phyloP scores from a whole-genome alignment of 2,113 vertebrate genomes.

The Aptenodytes patagonicus region DNA sequence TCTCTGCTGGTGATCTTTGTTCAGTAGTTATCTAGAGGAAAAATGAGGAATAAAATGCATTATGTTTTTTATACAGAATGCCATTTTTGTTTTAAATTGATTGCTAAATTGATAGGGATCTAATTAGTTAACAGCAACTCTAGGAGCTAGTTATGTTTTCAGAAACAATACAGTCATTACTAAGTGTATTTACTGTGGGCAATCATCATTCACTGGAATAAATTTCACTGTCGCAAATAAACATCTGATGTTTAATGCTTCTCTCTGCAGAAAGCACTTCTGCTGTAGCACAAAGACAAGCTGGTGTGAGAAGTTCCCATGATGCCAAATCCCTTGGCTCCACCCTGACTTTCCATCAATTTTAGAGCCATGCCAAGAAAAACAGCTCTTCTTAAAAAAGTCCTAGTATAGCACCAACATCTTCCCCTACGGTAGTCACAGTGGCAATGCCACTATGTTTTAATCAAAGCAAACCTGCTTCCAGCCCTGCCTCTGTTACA shows the following conservation, averaged over 20 bases:
- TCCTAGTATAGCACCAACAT: not conserved
- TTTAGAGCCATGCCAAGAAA: slow-evolving; percentile 8
- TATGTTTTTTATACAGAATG: not conserved
- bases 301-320: slow-evolving; percentile 1
- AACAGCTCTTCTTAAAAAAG: not conserved
- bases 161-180: not conserved
- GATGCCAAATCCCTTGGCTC: slow-evolving; percentile 14
- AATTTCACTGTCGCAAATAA: slow-evolving; percentile 1
- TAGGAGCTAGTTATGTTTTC: not conserved
- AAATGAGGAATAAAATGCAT: not conserved
- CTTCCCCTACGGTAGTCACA: accelerated
- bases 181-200: not conserved
- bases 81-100: not conserved
- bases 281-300: not conserved
- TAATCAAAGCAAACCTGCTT: slow-evolving; percentile 3
- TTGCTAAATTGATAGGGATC: too few species aligned
- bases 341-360: slow-evolving; percentile 23
- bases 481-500: not conserved
- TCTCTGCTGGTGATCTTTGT: slow-evolving; percentile 42
- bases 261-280: not conserved
- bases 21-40: not conserved
- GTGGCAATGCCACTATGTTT: not conserved
- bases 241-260: not conserved
- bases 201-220: not conserved
- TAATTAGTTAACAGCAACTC: not conserved